Conservation (phyloP, 1,140 invertebrate genomes). For the Platorchestia sp. region DNA sequence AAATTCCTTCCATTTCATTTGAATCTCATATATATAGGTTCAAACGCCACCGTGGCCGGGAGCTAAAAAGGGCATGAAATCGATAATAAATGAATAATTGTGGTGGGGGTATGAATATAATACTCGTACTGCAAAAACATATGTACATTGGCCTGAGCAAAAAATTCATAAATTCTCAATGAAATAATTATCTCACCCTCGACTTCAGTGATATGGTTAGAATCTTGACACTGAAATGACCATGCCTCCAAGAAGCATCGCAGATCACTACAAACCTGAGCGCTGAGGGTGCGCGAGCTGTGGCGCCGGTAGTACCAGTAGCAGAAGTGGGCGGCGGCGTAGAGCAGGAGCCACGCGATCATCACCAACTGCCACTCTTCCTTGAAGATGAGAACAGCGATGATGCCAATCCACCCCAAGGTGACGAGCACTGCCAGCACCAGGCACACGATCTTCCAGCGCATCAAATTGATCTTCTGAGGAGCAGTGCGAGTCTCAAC, state of each 20-base stretch:
- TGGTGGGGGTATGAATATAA: background rate
- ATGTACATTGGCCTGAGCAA: too few species aligned
- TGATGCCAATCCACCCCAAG: slow-evolving; percentile 56
- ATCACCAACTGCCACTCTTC: slow-evolving; percentile 59
- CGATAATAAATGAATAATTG: too few species aligned
- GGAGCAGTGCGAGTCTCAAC: slow-evolving; percentile 27
- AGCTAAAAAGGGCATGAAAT: too few species aligned
- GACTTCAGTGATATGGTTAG: too few species aligned
- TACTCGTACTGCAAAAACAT: too few species aligned
- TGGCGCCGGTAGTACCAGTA: slow-evolving; percentile 58
- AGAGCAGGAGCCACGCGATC: slow-evolving; percentile 56
- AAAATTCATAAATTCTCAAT: too few species aligned
- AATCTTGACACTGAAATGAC: background rate
- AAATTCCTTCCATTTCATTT: background rate
- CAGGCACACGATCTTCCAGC: slow-evolving; percentile 53
- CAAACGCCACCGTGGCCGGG: too few species aligned
- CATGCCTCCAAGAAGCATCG: background rate
- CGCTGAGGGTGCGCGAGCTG: slow-evolving; percentile 19
- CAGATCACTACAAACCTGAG: slow-evolving; percentile 49
- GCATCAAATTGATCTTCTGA: slow-evolving; percentile 32
- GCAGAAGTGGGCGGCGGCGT: slow-evolving; percentile 57
- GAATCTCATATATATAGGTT: background rate
- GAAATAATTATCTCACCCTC: too few species aligned
- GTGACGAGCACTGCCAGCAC: slow-evolving; percentile 56
- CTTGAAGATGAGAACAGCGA: slow-evolving; percentile 51